Conservation (phyloP, 35 echinoderm and acorn worm species). For the Apostichopus japonicus region DNA sequence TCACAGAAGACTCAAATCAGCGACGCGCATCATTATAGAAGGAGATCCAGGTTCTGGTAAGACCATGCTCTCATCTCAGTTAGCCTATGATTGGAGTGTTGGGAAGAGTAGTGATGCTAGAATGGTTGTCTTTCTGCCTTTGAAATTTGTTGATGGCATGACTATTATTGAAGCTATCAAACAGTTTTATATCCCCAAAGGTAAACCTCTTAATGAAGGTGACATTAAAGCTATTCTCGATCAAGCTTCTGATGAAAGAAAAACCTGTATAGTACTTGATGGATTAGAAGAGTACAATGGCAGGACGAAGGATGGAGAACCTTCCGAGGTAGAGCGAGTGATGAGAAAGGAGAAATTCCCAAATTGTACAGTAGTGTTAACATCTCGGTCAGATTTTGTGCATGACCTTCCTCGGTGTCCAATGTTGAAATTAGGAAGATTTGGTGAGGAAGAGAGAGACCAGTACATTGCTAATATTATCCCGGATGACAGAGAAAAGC, state of each 20-base stretch:
- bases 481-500: not conserved
- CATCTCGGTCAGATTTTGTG: not conserved
- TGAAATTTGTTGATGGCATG: not conserved
- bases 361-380: not conserved
- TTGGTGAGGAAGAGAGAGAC: conserved; percentile 13
- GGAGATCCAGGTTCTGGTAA: no score
- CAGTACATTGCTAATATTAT: not conserved
- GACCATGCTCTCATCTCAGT: not conserved
- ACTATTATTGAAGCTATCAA: not conserved
- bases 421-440: not conserved
- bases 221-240: no score
- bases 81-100: not conserved
- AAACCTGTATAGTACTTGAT: not conserved
- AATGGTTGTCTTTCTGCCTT: not conserved
- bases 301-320: no score
- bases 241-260: not conserved
- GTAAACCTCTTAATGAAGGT: not conserved
- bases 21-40: no score
- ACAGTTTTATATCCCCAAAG: conserved; percentile 4
- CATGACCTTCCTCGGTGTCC: not conserved
- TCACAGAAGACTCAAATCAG: no score
- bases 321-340: no score
- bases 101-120: not conserved
- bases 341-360: not conserved
- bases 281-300: not conserved